These are phyloP conservation scores for Hypotaenidia philippensis DNA, from an alignment of 2,797 vertebrate genomes.

Conservation along the genomic window DNA sequence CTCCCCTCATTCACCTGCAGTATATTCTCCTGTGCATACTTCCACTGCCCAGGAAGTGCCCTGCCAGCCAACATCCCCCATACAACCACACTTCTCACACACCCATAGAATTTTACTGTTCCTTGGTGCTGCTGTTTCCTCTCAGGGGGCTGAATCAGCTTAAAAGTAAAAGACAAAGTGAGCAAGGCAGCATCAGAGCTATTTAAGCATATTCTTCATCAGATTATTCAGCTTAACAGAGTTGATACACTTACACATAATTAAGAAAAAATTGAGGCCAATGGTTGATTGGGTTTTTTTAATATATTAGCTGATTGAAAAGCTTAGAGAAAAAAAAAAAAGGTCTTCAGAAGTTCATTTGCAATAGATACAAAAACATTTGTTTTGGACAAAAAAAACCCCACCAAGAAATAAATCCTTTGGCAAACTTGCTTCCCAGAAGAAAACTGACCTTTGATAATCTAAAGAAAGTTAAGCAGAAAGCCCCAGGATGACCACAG, in stretches of 20 bases:
- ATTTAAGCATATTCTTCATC: background rate
- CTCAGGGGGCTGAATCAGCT: background rate
- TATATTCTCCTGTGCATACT: background rate
- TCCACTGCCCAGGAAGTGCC: background rate
- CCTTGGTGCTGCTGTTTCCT: background rate
- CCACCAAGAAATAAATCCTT: background rate
- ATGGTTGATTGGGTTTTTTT: background rate
- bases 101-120: background rate
- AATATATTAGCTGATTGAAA: background rate
- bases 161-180: background rate
- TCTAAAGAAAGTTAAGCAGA: background rate
- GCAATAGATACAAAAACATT: background rate
- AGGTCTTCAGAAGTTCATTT: background rate
- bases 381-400: background rate
- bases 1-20: background rate
- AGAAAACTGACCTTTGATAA: background rate
- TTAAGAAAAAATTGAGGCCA: background rate
- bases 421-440: background rate
- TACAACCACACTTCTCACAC: background rate
- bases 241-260: background rate
- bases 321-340: background rate
- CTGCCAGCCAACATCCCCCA: background rate
- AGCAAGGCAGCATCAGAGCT: background rate
- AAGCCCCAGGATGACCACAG: background rate
- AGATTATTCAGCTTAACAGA: background rate